Conservation (phyloP, 1,140 invertebrate genomes). For the Calosoma granatense region DNA sequence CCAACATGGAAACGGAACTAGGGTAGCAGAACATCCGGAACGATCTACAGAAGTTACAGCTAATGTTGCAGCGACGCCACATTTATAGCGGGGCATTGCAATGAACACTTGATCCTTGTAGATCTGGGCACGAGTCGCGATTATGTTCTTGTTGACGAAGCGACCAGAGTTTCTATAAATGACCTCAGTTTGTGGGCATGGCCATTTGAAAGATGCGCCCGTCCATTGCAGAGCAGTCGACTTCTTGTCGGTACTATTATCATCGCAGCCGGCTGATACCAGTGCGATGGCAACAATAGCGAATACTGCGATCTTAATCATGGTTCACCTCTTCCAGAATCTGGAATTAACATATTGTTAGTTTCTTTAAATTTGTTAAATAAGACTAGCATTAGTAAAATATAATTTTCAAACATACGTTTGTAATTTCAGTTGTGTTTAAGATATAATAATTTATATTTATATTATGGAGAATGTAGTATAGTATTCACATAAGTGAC, state of each 20-base stretch:
- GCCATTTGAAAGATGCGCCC: constrained; percentile 43
- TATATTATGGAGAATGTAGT: too few relatives aligned
- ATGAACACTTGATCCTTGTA: constrained; percentile 45
- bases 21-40: constrained; percentile 34
- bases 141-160: constrained; percentile 46
- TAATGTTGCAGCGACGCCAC: constrained; percentile 49
- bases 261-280: background rate
- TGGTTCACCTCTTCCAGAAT: background rate
- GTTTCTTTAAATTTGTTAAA: too few relatives aligned
- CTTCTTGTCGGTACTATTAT: background rate
- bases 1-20: constrained; percentile 53
- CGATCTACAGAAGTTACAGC: constrained; percentile 42
- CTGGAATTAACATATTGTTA: too few relatives aligned
- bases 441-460: too few relatives aligned
- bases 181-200: constrained; percentile 43
- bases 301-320: background rate
- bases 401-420: too few relatives aligned
- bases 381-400: too few relatives aligned
- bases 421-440: too few relatives aligned
- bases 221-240: constrained; percentile 26
- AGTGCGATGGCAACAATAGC: background rate
- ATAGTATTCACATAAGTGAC: too few relatives aligned
- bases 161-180: constrained; percentile 46
- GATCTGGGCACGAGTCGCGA: constrained; percentile 48
- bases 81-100: constrained; percentile 43